Conservation (phyloP, 2,888 invertebrate species). For the Lamproptera curius region DNA sequence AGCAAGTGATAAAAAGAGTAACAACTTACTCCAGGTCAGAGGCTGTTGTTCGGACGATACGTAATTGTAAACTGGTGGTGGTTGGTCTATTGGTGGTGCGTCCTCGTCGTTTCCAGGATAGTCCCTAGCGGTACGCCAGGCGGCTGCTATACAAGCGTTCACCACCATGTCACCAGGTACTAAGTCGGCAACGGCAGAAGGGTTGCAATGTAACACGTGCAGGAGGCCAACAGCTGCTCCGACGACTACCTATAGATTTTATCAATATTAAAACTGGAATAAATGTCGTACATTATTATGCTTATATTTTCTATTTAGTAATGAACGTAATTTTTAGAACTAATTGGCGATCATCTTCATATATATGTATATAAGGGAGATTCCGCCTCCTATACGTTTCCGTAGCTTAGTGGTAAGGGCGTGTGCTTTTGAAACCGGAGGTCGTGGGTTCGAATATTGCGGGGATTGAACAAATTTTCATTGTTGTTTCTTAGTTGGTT, state of each 20-base stretch:
- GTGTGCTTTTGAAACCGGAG: no score
- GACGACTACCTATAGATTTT: slow-evolving; percentile 59
- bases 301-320: no score
- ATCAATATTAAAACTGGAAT: no score
- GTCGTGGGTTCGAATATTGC: no score
- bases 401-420: no score
- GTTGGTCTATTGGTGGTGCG: slow-evolving; percentile 49
- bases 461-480: no score
- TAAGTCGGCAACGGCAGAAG: slow-evolving; percentile 81
- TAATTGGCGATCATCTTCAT: no score
- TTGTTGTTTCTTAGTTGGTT: no score
- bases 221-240: slow-evolving; percentile 85
- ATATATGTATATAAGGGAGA: no score
- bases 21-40: slow-evolving; percentile 82
- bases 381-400: no score
- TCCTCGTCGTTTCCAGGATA: slow-evolving; percentile 55
- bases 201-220: slow-evolving; percentile 82
- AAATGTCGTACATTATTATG: no score
- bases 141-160: slow-evolving; percentile 83
- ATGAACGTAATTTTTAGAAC: no score
- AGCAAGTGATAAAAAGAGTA: slow-evolving; percentile 1
- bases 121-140: slow-evolving; percentile 77
- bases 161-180: slow-evolving; percentile 90
- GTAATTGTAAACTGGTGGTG: slow-evolving; percentile 86
- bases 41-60: slow-evolving; percentile 89